Evolutionary conservation across 2,797 vertebrate genomes (phyloP).

Genomic region (Benthosema pterotum): DNA sequence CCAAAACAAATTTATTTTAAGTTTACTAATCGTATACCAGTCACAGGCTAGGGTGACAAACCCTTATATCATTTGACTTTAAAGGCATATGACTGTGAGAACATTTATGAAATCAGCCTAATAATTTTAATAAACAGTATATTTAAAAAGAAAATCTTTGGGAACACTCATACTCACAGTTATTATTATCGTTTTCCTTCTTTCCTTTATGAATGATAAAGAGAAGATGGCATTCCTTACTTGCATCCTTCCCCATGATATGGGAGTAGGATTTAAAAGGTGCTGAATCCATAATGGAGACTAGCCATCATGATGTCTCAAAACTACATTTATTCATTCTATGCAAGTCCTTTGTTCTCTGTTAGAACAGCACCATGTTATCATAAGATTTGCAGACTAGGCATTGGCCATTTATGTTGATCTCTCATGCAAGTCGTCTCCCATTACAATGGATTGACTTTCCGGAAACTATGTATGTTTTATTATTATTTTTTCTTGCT

Average conservation of each 20-base stretch:
- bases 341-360: constrained; percentile 77
- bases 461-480: constrained; percentile 41
- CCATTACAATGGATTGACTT: constrained; percentile 40
- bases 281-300: constrained; percentile 70
- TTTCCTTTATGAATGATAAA: constrained; percentile 47
- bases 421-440: constrained; percentile 40
- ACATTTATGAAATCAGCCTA: constrained; percentile 53
- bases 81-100: constrained; percentile 74
- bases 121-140: constrained; percentile 45
- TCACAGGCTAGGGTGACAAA: constrained; percentile 48
- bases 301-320: constrained; percentile 75
- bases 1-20: constrained; percentile 29
- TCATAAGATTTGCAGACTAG: constrained; percentile 45
- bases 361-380: constrained; percentile 46
- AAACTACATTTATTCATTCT: constrained; percentile 80
- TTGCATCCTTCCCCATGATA: constrained; percentile 57
- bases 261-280: constrained; percentile 72
- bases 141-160: constrained; percentile 18
- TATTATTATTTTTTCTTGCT: not conserved
- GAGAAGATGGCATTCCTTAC: constrained; percentile 55
- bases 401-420: constrained; percentile 46
- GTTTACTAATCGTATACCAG: constrained; percentile 42
- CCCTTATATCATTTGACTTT: constrained; percentile 51
- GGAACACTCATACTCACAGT: constrained; percentile 50
- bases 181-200: constrained; percentile 48